phyloP scores from a whole-genome alignment of 2,888 invertebrate genomes.

The Eupithecia abbreviata region DNA sequence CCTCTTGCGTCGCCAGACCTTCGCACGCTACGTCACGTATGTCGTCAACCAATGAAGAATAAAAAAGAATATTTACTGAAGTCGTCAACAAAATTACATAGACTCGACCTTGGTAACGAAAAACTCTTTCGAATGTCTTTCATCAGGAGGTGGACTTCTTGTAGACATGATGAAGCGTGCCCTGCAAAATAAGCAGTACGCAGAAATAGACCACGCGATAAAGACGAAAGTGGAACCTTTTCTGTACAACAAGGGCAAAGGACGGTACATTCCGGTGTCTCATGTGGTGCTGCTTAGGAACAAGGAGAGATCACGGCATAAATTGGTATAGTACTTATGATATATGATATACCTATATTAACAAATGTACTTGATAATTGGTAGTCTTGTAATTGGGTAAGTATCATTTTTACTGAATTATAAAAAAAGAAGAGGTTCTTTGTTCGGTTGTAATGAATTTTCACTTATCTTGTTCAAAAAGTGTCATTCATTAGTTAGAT shows the following conservation, averaged over 20 bases:
- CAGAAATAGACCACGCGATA: conserved; percentile 96
- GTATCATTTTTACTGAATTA: background rate
- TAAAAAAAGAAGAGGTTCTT: too few relatives aligned
- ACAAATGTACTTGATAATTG: background rate
- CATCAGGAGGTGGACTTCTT: conserved; percentile 92
- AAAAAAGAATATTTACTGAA: too few relatives aligned
- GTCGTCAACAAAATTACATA: too few relatives aligned
- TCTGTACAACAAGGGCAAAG: conserved; percentile 96
- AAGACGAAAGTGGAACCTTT: conserved; percentile 96
- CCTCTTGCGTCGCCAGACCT: too few relatives aligned
- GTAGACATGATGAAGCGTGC: conserved; percentile 97
- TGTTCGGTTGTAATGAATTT: too few relatives aligned
- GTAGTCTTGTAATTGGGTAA: background rate
- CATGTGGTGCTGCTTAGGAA: conserved; percentile 94
- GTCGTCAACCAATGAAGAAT: too few relatives aligned
- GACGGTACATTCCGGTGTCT: conserved; percentile 94
- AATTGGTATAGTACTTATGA: conserved; percentile 82
- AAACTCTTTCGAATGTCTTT: background rate
- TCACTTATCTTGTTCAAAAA: too few relatives aligned
- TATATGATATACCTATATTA: background rate
- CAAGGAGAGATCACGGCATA: conserved; percentile 91
- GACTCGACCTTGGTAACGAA: too few relatives aligned
- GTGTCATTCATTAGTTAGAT: too few relatives aligned
- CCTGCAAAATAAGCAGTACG: conserved; percentile 94
- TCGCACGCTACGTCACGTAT: too few relatives aligned